A percentile compares a stretch with the other conserved stretches of the same genome.
These are phyloP conservation scores for Poeciliopsis gracilis DNA, from an alignment of 2,797 vertebrate species.

Conservation along the genomic window DNA sequence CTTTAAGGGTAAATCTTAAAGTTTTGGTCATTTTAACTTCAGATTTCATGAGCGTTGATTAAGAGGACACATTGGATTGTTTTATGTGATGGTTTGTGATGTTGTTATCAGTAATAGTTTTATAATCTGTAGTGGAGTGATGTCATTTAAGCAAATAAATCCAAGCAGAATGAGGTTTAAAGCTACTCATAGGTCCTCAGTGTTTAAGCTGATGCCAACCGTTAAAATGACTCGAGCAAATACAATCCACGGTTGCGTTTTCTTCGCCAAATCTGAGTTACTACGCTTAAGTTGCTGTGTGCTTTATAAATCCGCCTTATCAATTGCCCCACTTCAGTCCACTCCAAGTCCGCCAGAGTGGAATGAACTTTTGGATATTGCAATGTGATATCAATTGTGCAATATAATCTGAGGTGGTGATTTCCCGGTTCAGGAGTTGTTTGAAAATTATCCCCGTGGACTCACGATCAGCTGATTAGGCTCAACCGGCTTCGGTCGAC, in stretches of 20 bases:
- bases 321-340: not conserved
- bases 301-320: not conserved
- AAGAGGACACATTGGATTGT: not conserved
- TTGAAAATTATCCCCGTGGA: not conserved
- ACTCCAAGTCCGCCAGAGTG: not conserved
- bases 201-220: not conserved
- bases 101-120: not conserved
- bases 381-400: not conserved
- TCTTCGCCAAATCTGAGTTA: not conserved
- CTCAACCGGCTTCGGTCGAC: not conserved
- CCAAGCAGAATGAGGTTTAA: not conserved
- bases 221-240: not conserved
- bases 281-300: not conserved
- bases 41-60: not conserved
- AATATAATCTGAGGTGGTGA: not conserved
- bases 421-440: not conserved
- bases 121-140: not conserved
- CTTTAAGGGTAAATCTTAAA: not conserved
- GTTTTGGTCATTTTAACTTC: not conserved
- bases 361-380: slow-evolving; percentile 1
- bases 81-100: not conserved
- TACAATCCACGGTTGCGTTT: not conserved
- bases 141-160: not conserved
- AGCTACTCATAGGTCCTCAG: not conserved
- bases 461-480: not conserved